Percentiles rank a stretch among this genome's conserved stretches.
Conservation (phyloP, 2,888 invertebrate genomes). For the Molanna angustata region DNA sequence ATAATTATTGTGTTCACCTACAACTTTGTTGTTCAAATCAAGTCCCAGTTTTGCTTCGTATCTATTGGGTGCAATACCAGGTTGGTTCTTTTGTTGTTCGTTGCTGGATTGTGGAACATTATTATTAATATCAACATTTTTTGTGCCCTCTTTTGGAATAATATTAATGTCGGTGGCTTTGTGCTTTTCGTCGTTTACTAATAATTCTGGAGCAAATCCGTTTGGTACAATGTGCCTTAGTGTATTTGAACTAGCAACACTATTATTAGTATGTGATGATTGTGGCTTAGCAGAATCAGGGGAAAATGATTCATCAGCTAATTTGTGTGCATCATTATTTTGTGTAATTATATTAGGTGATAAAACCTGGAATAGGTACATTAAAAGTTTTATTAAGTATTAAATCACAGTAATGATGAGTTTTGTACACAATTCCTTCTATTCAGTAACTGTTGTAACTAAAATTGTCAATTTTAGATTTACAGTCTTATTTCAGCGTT, state of each 20-base stretch:
- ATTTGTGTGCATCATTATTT: too few relatives aligned
- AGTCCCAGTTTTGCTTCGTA: conserved; percentile 8
- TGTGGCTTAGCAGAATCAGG: too few relatives aligned
- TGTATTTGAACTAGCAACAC: neutral
- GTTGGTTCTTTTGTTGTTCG: neutral
- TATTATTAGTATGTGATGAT: too few relatives aligned
- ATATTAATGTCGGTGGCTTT: neutral
- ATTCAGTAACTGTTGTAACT: too few relatives aligned
- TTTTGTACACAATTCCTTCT: too few relatives aligned
- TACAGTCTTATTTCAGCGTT: too few relatives aligned
- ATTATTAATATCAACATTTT: neutral
- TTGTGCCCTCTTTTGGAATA: neutral
- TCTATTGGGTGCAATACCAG: conserved; percentile 2
- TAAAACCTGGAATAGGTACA: too few relatives aligned
- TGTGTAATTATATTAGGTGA: too few relatives aligned
- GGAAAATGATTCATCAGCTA: too few relatives aligned
- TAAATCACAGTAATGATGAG: too few relatives aligned
- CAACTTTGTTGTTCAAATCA: neutral
- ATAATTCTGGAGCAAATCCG: conserved; percentile 13
- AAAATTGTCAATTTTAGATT: too few relatives aligned
- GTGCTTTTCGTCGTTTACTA: conserved; percentile 13
- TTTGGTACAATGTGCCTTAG: conserved; percentile 8
- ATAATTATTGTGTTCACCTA: neutral
- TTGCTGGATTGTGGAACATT: neutral
- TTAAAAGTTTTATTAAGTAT: too few relatives aligned